phyloP scores from a whole-genome alignment of 2,797 vertebrate genomes.

The Ceryle rudis region DNA sequence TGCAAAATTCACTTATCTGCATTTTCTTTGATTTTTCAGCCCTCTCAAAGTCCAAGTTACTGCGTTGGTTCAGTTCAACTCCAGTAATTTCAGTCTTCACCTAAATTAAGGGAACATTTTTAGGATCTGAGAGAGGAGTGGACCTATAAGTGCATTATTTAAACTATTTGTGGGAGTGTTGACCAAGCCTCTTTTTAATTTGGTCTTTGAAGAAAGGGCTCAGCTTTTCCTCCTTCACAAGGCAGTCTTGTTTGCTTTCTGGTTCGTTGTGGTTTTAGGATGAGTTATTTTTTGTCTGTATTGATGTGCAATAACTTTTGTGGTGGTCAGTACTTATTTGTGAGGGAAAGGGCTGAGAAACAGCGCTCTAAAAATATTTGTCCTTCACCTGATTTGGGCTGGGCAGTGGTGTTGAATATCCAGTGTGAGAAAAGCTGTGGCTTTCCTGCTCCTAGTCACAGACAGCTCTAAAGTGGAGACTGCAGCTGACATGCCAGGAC shows the following conservation, averaged over 20 bases:
- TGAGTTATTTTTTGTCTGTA: background rate
- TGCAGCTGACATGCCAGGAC: too few relatives aligned
- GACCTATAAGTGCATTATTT: background rate
- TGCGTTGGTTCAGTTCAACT: background rate
- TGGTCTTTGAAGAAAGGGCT: background rate
- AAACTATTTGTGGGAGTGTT: background rate
- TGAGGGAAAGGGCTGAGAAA: background rate
- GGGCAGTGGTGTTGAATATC: background rate
- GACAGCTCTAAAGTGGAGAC: background rate
- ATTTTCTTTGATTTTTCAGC: background rate
- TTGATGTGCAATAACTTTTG: background rate
- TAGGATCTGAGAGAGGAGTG: background rate
- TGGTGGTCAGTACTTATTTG: background rate
- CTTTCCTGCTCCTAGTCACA: background rate
- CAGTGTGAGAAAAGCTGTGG: fast-evolving
- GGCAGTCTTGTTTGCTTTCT: background rate
- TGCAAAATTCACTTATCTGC: background rate
- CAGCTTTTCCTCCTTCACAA: background rate
- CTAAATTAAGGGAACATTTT: background rate
- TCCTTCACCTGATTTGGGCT: background rate
- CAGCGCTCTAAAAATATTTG: background rate
- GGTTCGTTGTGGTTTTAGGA: fast-evolving
- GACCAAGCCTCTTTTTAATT: background rate
- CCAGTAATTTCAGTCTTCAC: background rate
- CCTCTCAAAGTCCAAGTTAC: background rate